Conservation (phyloP, 2,113 vertebrate species). For the Syrrhaptes paradoxus region DNA sequence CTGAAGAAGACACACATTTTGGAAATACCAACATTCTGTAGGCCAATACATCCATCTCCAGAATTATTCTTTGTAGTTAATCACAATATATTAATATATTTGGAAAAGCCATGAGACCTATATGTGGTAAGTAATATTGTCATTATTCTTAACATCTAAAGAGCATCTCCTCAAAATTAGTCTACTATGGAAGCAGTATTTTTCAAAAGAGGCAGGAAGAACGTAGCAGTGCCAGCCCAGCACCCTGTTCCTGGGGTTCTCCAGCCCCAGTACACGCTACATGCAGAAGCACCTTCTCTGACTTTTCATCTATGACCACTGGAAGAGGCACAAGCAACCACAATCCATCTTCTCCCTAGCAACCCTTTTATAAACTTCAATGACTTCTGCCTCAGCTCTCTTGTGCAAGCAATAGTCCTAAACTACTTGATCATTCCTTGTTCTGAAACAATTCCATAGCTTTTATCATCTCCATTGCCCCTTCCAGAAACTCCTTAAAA, state of each 20-base stretch:
- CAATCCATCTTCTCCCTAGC: background rate
- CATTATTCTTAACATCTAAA: background rate
- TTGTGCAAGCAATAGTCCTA: background rate
- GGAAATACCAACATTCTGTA: background rate
- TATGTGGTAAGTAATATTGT: background rate
- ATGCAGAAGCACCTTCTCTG: background rate
- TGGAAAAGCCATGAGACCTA: background rate
- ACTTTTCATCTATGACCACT: background rate
- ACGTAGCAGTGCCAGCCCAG: rapidly evolving
- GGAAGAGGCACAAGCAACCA: background rate
- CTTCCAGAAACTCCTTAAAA: background rate
- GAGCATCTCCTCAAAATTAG: background rate
- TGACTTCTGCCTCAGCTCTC: background rate
- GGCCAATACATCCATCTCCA: background rate
- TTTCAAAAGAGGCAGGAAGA: background rate
- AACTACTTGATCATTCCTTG: background rate
- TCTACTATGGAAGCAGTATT: background rate
- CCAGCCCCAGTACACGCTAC: rapidly evolving
- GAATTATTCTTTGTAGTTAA: background rate
- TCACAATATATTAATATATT: background rate
- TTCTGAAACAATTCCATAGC: background rate
- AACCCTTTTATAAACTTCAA: background rate
- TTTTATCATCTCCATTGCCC: background rate
- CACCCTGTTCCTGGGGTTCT: background rate
- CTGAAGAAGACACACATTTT: background rate